Base-by-base conservation (phyloP, 2,113 vertebrate species). In the Tragelaphus scriptus region DNA sequence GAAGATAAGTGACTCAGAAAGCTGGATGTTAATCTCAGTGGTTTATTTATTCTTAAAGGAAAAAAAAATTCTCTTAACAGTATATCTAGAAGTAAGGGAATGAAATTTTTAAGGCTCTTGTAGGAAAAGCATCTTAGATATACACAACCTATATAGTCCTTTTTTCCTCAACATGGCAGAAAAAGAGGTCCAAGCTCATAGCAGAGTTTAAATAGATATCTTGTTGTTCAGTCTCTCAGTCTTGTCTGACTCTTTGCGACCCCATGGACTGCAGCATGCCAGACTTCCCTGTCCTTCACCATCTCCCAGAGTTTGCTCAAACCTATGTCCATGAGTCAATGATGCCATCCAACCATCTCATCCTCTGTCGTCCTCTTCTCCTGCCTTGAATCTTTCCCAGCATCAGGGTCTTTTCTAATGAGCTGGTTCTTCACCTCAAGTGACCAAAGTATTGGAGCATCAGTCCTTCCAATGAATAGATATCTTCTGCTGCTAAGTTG, bases 1-100 rank as follows among this genome's bases (percentile, higher is more conserved):
- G 77, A 98, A 95, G 25, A 28, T 49, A 82, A 96, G 32, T 98
- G 97, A 96, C 91, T 97, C 95, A 96, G 53, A 88, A 98, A 98
- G 47, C 8, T 97, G 85, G 36, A 89, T 79, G 58, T 95, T 86
- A 36, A 49, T 94, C 11, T 88, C 36, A 21, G 32, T 82, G 56
- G 90, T 61, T 84, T 44, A 85, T 94, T 89, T 97, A 85, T 92
- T 68, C 47, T 92, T 93, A 56, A 85, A 79, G 49, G 36, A 85
- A 40, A 51, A 40, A 51, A 90, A 90, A 86, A 90, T 16, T 93
- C 28, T 96, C 94, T 98, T 94, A 85, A 86, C 25, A 95, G 28
- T 28, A 5, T 47, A 92, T 89, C 81, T 77, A 90, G 51, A 97
- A 98, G 88, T 77, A 32, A 5, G 85, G 85, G 2, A 81, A 84